Evolutionary conservation across 2,113 vertebrate genomes (phyloP), one percentile per base, ranked within the genome.

Genomic region (Thryonomys swinderianus): DNA sequence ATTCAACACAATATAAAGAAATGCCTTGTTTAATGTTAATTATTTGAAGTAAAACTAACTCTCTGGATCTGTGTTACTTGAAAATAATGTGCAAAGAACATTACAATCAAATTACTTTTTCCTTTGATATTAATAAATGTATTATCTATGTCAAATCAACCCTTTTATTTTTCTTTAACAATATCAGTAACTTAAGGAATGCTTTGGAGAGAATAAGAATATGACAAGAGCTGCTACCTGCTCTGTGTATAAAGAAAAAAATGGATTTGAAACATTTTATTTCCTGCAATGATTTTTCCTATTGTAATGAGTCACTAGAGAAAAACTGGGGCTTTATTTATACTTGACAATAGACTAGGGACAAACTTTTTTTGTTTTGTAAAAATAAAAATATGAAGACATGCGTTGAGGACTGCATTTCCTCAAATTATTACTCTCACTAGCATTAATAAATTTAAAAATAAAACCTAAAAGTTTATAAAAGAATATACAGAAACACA

Each of bases 11-110:
- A 83, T 66, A 86, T 18, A 79, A 85, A 90, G 23, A 85, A 89
- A 87, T 84, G 34, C 20, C 66, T 88, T 86, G 30, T 62, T 80
- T 84, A 93, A 91, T 80, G 53, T 94, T 74, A 93, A 94, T 66
- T 78, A 80, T 30, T 79, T 85, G 21, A 90, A 74, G 53, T 71
- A 82, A 88, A 90, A 93, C 32, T 74, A 87, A 92, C 66, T 86
- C 81, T 61, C 53, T 84, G 59, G 25, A 3, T 80, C 69, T 95
- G 5, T 93, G 11, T 92, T 71, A 62, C 30, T 92, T 93, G 81
- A 69, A 73, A 73, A 74, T 57, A 27, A 86, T 37, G 74, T 16
- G 17, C 55, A 79, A 88, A 80, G 57, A 90, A 93, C 82, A 91
- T 80, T 61, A 93, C 32, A 88, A 9, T 92, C 84, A 2, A 37